phyloP scores from a whole-genome alignment of 2,113 vertebrate genomes.

The Ceyx margarethae region DNA sequence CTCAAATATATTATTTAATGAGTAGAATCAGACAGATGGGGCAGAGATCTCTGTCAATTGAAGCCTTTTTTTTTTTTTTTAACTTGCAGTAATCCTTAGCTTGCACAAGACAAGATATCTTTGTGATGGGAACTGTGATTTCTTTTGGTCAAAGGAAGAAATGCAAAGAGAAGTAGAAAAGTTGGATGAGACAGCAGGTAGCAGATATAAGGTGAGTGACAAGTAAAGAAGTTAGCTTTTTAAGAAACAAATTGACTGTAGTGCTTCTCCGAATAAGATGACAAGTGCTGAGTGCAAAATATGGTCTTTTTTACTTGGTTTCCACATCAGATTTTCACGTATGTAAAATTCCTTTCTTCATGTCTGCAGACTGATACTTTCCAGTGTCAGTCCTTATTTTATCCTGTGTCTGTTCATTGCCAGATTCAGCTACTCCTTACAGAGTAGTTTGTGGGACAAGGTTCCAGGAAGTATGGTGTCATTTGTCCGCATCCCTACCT shows the following conservation, averaged over 20 bases:
- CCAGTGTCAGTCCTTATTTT: background rate
- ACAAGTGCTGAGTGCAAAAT: background rate
- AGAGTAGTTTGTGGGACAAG: background rate
- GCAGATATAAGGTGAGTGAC: background rate
- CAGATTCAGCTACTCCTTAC: background rate
- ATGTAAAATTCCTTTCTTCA: background rate
- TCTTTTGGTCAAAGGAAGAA: background rate
- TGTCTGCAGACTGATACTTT: background rate
- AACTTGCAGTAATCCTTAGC: background rate
- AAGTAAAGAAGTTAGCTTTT: background rate
- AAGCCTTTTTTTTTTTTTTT: background rate
- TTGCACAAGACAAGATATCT: background rate
- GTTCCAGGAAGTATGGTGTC: background rate
- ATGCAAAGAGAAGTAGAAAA: background rate
- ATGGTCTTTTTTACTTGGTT: background rate
- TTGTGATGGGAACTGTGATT: background rate
- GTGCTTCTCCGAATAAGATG: background rate
- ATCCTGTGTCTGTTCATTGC: background rate
- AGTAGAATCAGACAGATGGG: constrained; percentile 50
- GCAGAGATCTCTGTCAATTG: constrained; percentile 42
- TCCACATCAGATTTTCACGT: background rate
- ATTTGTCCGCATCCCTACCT: background rate
- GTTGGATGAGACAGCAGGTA: background rate
- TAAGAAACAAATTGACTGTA: background rate
- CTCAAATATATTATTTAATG: constrained; percentile 50